Evolutionary conservation across 2,113 vertebrate genomes (phyloP).

Genomic region (Atractosteus spatula): DNA sequence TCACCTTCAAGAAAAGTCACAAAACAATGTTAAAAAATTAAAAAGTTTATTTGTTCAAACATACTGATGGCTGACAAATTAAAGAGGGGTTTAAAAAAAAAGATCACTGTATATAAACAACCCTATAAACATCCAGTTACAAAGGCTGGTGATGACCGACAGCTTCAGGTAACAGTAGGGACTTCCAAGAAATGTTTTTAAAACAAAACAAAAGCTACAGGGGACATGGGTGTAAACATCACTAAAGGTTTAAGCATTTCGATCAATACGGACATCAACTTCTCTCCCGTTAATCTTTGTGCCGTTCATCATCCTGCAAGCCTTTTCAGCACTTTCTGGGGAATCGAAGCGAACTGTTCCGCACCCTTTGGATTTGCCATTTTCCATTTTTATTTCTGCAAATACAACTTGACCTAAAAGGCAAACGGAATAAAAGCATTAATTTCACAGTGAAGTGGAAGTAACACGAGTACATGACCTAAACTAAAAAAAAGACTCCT

Average conservation of each 20-base stretch:
- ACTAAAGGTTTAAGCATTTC: slow-evolving; percentile 79
- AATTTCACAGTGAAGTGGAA: too few species aligned
- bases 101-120: slow-evolving; percentile 75
- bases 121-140: slow-evolving; percentile 61
- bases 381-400: slow-evolving; percentile 99
- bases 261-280: slow-evolving; percentile 95
- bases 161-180: slow-evolving; percentile 62
- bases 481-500: too few species aligned
- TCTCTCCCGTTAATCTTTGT: slow-evolving; percentile 97
- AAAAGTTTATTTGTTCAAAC: slow-evolving; percentile 94
- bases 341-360: slow-evolving; percentile 94
- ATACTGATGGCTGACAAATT: slow-evolving; percentile 85
- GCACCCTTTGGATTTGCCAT: slow-evolving; percentile 95
- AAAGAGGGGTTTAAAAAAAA: slow-evolving; percentile 79
- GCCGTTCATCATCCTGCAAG: slow-evolving; percentile 96
- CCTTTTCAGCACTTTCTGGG: slow-evolving; percentile 92
- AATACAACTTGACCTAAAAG: slow-evolving; percentile 91
- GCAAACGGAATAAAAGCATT: slow-evolving; percentile 42
- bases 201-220: slow-evolving; percentile 86
- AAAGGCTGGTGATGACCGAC: slow-evolving; percentile 75
- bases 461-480: too few species aligned
- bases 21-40: slow-evolving; percentile 69
- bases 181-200: slow-evolving; percentile 81
- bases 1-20: slow-evolving; percentile 9
- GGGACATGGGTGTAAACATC: slow-evolving; percentile 70